These are phyloP conservation scores for Augiades crinisus DNA, from an alignment of 2,888 invertebrate species.

Conservation along the genomic window DNA sequence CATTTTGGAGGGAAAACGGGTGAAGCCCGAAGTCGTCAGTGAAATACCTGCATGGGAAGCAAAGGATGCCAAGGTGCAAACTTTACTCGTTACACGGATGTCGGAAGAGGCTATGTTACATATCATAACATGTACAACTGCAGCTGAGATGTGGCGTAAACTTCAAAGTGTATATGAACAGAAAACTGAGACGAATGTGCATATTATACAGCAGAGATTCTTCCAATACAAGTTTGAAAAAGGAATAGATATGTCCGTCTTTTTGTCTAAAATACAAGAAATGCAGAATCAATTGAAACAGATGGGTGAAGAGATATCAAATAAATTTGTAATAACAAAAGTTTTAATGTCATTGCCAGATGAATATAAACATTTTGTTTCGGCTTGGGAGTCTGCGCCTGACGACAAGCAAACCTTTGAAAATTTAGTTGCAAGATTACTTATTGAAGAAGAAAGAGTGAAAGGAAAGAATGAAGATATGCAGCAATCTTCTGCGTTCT, in stretches of 20 bases:
- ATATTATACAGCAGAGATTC: constrained; percentile 45
- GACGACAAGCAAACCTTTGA: constrained; percentile 34
- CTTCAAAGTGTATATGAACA: constrained; percentile 43
- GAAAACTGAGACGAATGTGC: constrained; percentile 42
- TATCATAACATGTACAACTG: constrained; percentile 36
- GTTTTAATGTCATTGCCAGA: constrained; percentile 42
- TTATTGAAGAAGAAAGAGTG: constrained; percentile 36
- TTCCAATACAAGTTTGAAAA: constrained; percentile 39
- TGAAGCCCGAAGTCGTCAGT: constrained; percentile 30
- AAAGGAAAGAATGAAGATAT: constrained; percentile 16
- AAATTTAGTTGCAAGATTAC: constrained; percentile 34
- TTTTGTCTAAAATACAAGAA: constrained; percentile 39
- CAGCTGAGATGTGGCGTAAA: constrained; percentile 42
- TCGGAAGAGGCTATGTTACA: constrained; percentile 39
- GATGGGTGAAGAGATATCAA: constrained; percentile 36
- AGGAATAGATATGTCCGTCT: constrained; percentile 34
- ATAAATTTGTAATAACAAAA: constrained; percentile 42
- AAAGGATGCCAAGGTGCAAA: constrained; percentile 38
- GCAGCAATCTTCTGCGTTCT: neutral
- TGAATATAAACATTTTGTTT: too few species aligned
- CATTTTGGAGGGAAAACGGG: constrained; percentile 29
- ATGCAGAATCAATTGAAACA: constrained; percentile 36
- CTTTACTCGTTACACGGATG: constrained; percentile 38
- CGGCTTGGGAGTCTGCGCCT: constrained; percentile 40
- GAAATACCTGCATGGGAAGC: constrained; percentile 31